Base-by-base conservation (phyloP, 2,113 vertebrate genomes). In the Neofelis nebulosa region DNA sequence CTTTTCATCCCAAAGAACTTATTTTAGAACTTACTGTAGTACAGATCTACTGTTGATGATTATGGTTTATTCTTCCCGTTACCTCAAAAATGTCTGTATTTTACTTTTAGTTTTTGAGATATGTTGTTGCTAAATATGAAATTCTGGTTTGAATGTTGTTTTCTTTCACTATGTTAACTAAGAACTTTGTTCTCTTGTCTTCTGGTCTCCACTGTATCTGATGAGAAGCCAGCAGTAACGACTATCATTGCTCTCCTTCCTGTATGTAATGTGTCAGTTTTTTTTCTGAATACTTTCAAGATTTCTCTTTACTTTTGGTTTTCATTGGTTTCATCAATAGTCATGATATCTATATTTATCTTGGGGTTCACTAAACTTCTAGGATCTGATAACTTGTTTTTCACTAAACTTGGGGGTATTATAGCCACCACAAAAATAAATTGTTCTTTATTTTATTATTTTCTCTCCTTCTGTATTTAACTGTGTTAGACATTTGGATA, bases 61-160 rank as follows among this genome's bases (percentile, higher is more conserved):
- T 89, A 23, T 41, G 45, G 63, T 88, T 84, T 66, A 83, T 11
- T 79, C 83, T 97, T 92, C 6, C 9, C 68, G 82, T 95, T 83
- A 57, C 48, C 41, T 95, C 33, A 88, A 50, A 73, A 63, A 57
- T 57, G 15, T 36, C 15, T 52, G 38, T 71, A 61, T 73, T 79
- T 96, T 84, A 50, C 55, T 89, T 92, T 89, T 5, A 25, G 93
- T 96, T 45, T 61, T 93, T 80, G 21, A 90, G 57, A 21, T 23
- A 16, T 90, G 14, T 82, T 86, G 86, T 95, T 95, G 66, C n/a
- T 91, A 52, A 31, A n/a, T 91, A 78, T 91, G 65, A 86, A 87
- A 74, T 68, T 93, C 19, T 61, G 38, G 27, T 19, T 69, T 87
- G 55, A 57, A 27, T 61, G 66, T 81, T n/a, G 29, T 55, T 94